Evolutionary conservation across 2,113 vertebrate species (phyloP).

Genomic region (Micronycteris hirsuta): DNA sequence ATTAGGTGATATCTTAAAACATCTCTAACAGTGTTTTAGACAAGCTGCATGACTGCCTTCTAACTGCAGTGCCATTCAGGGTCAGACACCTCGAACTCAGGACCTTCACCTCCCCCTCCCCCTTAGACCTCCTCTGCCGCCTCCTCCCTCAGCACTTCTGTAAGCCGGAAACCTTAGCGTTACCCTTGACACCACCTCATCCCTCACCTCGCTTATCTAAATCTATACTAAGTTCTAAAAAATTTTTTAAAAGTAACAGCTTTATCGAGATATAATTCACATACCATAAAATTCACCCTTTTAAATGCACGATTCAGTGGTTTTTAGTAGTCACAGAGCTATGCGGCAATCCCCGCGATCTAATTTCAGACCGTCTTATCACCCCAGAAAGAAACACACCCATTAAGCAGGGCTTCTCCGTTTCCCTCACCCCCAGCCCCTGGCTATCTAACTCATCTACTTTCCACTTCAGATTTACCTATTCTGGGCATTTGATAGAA

Average conservation of each 20-base stretch:
- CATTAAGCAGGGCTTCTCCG: neutral
- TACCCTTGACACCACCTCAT: neutral
- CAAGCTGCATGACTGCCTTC: neutral
- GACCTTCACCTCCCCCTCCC: neutral
- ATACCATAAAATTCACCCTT: slow-evolving; percentile 15
- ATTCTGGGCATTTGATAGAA: neutral
- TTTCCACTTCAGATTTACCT: neutral
- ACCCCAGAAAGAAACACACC: neutral
- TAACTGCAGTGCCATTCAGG: neutral
- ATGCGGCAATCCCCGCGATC: neutral
- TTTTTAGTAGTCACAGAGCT: neutral
- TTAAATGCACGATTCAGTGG: neutral
- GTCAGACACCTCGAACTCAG: neutral
- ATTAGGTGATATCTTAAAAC: neutral
- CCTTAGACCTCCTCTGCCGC: neutral
- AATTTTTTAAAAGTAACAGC: neutral
- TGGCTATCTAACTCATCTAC: neutral
- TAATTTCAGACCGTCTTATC: neutral
- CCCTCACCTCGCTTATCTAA: neutral
- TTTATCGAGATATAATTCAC: slow-evolving; percentile 2
- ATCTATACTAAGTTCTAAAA: neutral
- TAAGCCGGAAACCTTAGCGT: neutral
- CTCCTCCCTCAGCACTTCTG: neutral
- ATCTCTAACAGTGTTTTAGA: neutral
- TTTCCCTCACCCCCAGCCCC: neutral